A percentile compares a stretch with the other conserved stretches of the same genome.
phyloP scores from a whole-genome alignment of 2,113 vertebrate species.

The Zeus faber region DNA sequence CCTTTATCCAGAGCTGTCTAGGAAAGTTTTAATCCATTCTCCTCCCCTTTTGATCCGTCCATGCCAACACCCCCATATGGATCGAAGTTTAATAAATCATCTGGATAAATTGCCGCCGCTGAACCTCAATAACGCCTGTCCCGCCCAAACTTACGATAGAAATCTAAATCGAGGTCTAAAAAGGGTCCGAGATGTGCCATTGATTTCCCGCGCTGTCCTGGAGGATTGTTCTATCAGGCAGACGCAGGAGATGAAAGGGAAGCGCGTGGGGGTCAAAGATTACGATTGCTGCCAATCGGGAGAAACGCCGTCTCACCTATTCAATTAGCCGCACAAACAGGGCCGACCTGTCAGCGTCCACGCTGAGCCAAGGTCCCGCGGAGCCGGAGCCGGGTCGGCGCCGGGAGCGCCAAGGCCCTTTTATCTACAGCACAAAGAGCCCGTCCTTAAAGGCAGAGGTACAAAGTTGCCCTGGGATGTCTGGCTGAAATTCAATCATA shows the following conservation, averaged over 20 bases:
- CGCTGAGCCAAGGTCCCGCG: constrained; percentile 15
- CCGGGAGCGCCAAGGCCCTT: background rate
- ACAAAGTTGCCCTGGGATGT: constrained; percentile 18
- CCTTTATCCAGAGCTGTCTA: no score
- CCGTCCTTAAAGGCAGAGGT: constrained; percentile 17
- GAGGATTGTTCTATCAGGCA: constrained; percentile 5
- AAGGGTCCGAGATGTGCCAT: background rate
- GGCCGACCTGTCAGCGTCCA: constrained; percentile 5
- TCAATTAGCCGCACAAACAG: constrained; percentile 36
- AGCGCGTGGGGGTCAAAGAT: constrained; percentile 6
- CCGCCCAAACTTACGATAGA: no score
- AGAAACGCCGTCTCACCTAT: constrained; percentile 19
- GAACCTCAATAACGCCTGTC: no score
- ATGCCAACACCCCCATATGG: no score
- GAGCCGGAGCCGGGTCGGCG: background rate
- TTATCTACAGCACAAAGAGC: constrained; percentile 32
- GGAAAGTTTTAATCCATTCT: no score
- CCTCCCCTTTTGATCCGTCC: no score
- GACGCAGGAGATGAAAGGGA: constrained; percentile 5
- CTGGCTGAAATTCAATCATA: constrained; percentile 42
- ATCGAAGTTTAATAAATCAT: constrained; percentile 11
- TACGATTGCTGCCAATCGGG: constrained; percentile 4
- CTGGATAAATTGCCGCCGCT: background rate
- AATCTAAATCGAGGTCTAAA: constrained; percentile 16
- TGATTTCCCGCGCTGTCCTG: background rate